Evolutionary conservation across 2,797 vertebrate species (phyloP), one percentile per base, ranked within the genome.

Genomic region (Myripristis murdjan): DNA sequence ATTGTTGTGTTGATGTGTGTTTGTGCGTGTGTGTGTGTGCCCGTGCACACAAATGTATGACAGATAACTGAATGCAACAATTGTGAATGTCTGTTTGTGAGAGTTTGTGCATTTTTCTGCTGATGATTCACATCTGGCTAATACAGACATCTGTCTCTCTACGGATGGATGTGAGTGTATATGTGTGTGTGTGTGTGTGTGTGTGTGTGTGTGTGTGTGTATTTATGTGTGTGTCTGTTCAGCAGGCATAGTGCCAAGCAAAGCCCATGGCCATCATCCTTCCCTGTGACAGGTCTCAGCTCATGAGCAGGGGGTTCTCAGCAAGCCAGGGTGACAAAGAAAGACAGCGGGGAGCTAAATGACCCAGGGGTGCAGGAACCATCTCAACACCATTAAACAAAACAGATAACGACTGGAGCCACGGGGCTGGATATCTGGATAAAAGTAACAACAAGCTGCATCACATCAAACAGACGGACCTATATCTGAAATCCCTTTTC

Each of bases 41-140:
- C 57, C 20, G 39, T 67, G 24, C 67, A 54, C 68, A 57, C 24
- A 63, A 64, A 62, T 72, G 44, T 66, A 55, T 69, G 55, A 73
- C 48, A 78, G 35, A 75, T 44, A 69, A 69, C 60, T 74, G 75
- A 76, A 77, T 67, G 66, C 52, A 81, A 70, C 67, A 59, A 74
- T 64, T 81, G 71, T 72, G 63, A 84, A 81, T 79, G 44, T 75
- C 28, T 81, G 14, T 49, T 47, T 81, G 70, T 63, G 63, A 58
- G n/a, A 52, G 43, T 64, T 59, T 28, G 16, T 67, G 66, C 24
- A 44, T 73, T 64, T 70, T 75, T 73, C 64, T 59, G 73, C 71
- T 70, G 64, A 77, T 54, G 81, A 71, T 44, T 78, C 75, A 89
- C 89, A 92, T 90, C 86, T 91, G 91, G 80, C 44, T 72, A 33